Base-by-base conservation (phyloP, 2,113 vertebrate species). In the Sapayoa aenigma region DNA sequence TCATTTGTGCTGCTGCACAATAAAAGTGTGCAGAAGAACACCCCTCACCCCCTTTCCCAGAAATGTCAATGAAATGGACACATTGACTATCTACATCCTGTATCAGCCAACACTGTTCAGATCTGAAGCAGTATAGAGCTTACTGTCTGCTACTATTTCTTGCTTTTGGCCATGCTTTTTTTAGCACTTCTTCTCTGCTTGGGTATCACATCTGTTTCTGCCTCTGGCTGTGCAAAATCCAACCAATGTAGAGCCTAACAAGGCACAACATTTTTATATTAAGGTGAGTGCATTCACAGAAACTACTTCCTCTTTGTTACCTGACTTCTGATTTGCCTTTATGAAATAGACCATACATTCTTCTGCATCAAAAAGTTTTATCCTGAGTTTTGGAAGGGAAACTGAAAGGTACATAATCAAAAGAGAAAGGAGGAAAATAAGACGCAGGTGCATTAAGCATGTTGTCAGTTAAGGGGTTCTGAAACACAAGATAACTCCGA, bases 21-120 rank as follows among this genome's bases (percentile, higher is more conserved):
- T n/a, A 50, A 46, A 82, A 42, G 9, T 42, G 21, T 0, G 2
- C 7, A 2, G 4, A 71, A 75, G 49, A 91, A 52, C 41, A 58
- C 20, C 33, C 55, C 8, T 12, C 56, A 59, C 23, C 9, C 11
- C 3, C 14, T 47, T 84, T 76, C 78, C 50, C 55, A 83, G 67
- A 90, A 62, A 86, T 52, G 88, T 95, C 88, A 96, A 63, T 4
- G 4, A 80, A 96, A 95, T 39, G 88, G 88, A 90, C 92, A 71
- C 46, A n/a, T 73, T 95, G 88, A 86, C 93, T 90, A 90, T 90
- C 59, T 93, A 49, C 86, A 95, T 52, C 42, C 44, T 87, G 50
- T 62, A 83, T 77, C 75, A 93, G 93, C 81, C 84, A 93, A 73
- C 71, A 41, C 33, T 23, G 33, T 71, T 94, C 62, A 82, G 42